A percentile compares a stretch with the other conserved stretches of the same genome.
These are phyloP conservation scores for Trichoplusia ni DNA, from an alignment of 1,140 invertebrate species.

Conservation along the genomic window DNA sequence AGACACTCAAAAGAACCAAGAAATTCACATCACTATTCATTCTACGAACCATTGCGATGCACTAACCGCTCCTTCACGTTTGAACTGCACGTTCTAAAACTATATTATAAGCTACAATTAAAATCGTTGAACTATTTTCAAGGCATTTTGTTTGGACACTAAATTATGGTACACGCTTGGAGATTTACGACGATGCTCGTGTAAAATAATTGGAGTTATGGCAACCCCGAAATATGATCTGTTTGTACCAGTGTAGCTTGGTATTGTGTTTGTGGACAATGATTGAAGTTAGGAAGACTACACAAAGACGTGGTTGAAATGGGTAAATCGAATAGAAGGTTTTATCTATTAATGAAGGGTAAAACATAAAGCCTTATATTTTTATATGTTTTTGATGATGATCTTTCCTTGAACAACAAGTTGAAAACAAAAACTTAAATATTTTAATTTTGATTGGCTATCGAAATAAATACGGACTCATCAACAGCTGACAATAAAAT, in stretches of 20 bases:
- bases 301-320: too few species aligned
- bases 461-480: too few species aligned
- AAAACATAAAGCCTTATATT: too few species aligned
- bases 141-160: conserved; percentile 9
- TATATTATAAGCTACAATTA: conserved; percentile 15
- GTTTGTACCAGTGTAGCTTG: background rate
- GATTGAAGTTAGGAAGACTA: too few species aligned
- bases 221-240: background rate
- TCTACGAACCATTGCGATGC: background rate
- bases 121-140: conserved; percentile 16
- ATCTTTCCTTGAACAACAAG: too few species aligned
- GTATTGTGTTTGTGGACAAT: background rate
- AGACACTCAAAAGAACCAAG: too few species aligned
- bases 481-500: too few species aligned
- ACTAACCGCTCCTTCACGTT: conserved; percentile 16
- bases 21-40: conserved; percentile 1
- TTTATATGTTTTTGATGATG: too few species aligned
- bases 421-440: too few species aligned
- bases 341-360: too few species aligned
- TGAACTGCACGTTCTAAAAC: conserved; percentile 6
- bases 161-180: conserved; percentile 2
- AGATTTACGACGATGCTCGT: conserved; percentile 18
- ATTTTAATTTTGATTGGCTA: too few species aligned
- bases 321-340: too few species aligned
- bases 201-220: conserved; percentile 6